Evolutionary conservation across 35 echinoderm and acorn worm species (phyloP), one percentile per base, ranked within the genome.

Genomic region (Anneissia japonica): DNA sequence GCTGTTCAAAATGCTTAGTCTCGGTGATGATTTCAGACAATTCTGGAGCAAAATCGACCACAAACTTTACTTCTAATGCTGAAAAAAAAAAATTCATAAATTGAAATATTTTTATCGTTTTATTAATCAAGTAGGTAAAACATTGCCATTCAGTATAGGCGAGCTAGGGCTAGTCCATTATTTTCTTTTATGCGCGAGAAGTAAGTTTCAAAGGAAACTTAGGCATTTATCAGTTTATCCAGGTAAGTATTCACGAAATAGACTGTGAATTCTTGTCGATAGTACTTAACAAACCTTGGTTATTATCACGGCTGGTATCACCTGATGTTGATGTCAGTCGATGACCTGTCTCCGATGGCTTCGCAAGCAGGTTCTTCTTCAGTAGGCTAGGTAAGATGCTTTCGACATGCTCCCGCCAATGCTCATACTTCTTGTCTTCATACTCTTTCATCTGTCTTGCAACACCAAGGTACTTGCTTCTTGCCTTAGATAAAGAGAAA

Each of bases 1-100:
- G 89, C 72, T 99, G 83, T 89, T 99, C 96, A 92, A 99, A 91
- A 84, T 99, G 89, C 46, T 99, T 99, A 28, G 96, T 99, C 84
- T 99, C 96, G 30, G 89, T 93, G 37, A 99, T 86, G 45, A 99
- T 99, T 81, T 99, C 92, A 73, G 92, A 89, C 29, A 99, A 82
- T 73, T 99, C 96, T 40, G 96, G 39, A 21, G 96, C 96, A 94
- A 99, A 99, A 84, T 99, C 92, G 13, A 99, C 96, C 0, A 94
- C 89, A 82, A 94, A 99, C 38, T 91, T 91, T 46, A 87, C 82
- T 40, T 97, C 91, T 55, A 30, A 40, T 77, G 75, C 35, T 77
- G 21, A 4, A 77, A 77, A 77, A 12, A 4, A 77, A 13, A 56
- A 26, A 13, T 56, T 11, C 11, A 56, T 56, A 56, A 56, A 13